Conservation (phyloP, 2,113 vertebrate genomes). For the Panthera tigris region DNA sequence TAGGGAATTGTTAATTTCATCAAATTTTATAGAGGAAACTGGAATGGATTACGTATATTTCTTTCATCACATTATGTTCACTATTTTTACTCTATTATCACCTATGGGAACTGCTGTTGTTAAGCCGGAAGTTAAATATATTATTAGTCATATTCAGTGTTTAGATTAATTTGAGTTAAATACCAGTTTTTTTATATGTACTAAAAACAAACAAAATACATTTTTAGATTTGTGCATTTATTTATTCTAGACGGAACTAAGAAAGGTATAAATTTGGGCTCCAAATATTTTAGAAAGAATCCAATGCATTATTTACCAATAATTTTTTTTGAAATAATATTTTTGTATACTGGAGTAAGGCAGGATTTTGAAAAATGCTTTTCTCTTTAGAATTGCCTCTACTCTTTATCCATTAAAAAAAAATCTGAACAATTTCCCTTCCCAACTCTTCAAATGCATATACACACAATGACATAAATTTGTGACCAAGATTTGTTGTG, state of each 20-base stretch:
- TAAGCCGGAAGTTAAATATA: slow-evolving; percentile 66
- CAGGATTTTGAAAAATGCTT: not conserved
- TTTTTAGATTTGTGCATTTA: not conserved
- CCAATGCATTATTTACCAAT: not conserved
- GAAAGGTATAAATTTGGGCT: not conserved
- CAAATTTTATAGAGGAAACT: slow-evolving; percentile 69
- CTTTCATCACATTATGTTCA: not conserved
- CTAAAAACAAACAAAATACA: not conserved
- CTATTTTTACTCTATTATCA: not conserved
- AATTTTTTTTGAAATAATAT: not conserved
- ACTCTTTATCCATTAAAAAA: not conserved
- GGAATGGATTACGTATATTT: slow-evolving; percentile 41
- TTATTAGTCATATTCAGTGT: not conserved
- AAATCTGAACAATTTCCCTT: not conserved
- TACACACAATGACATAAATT: not conserved
- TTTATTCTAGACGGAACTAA: not conserved
- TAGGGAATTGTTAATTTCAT: slow-evolving; percentile 60
- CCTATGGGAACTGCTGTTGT: slow-evolving; percentile 6
- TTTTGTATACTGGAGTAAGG: not conserved
- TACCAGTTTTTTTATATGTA: not conserved
- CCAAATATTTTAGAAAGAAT: not conserved
- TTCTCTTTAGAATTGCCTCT: slow-evolving; percentile 22
- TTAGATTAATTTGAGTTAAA: slow-evolving; percentile 27
- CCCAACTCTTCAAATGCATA: not conserved
- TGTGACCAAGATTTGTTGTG: not conserved